These are phyloP conservation scores for Miniopterus natalensis DNA, from an alignment of 2,113 vertebrate species.

Conservation along the genomic window DNA sequence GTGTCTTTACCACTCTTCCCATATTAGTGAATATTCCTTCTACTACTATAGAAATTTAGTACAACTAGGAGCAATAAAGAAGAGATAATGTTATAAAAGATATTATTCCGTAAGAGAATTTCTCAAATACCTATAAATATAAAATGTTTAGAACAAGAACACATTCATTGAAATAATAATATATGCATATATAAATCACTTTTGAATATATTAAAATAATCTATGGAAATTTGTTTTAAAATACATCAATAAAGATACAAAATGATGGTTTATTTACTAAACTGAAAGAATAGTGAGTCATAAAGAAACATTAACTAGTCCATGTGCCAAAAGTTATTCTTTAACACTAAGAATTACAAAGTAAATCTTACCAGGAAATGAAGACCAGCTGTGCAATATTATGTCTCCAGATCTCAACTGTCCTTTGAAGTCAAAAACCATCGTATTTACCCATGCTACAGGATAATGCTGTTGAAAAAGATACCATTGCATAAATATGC, in stretches of 20 bases:
- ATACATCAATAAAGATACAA: background rate
- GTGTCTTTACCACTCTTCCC: background rate
- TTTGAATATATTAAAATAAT: conserved; percentile 1
- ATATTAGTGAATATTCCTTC: background rate
- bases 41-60: background rate
- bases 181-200: conserved; percentile 13
- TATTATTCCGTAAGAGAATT: background rate
- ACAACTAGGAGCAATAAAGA: background rate
- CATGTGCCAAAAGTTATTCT: conserved; percentile 18
- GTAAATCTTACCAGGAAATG: conserved; percentile 95
- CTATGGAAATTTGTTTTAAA: background rate
- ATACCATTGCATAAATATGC: background rate
- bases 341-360: conserved; percentile 38
- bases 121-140: background rate
- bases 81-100: background rate
- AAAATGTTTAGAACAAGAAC: conserved; percentile 6
- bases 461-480: conserved; percentile 94
- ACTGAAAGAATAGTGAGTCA: background rate
- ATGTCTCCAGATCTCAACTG: conserved; percentile 95
- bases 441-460: conserved; percentile 99
- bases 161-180: background rate
- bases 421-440: conserved; percentile 99
- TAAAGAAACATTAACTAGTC: conserved; percentile 21
- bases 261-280: conserved; percentile 43
- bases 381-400: conserved; percentile 97